phyloP scores from a whole-genome alignment of 1,140 invertebrate genomes.

The Anastatus disparis region DNA sequence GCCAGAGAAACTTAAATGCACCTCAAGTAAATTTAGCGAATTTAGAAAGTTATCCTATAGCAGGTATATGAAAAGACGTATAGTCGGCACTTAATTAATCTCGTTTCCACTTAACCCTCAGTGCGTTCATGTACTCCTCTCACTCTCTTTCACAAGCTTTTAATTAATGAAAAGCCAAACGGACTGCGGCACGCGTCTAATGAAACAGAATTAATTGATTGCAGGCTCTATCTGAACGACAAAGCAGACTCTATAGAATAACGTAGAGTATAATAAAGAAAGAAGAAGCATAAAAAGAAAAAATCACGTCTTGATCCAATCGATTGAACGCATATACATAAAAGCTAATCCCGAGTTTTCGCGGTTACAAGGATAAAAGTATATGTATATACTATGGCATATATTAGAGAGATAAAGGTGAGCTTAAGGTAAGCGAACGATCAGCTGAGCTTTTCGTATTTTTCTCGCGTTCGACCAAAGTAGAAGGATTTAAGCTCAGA shows the following conservation, averaged over 20 bases:
- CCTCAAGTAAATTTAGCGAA: background rate
- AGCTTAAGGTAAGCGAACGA: conserved; percentile 17
- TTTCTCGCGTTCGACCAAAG: background rate
- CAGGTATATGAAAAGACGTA: background rate
- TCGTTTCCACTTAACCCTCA: background rate
- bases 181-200: conserved; percentile 4
- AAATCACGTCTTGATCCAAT: background rate
- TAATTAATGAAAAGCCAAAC: conserved; percentile 18
- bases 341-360: conserved; percentile 4
- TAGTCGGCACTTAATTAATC: conserved; percentile 8
- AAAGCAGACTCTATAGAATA: background rate
- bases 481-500: too few species aligned
- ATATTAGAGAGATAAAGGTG: conserved; percentile 4
- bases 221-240: too few species aligned
- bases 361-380: background rate
- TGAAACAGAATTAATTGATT: conserved; percentile 26
- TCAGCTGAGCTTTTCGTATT: background rate
- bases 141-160: background rate
- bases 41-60: conserved; percentile 7
- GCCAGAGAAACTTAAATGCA: too few species aligned
- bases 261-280: background rate
- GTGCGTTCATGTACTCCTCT: background rate
- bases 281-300: background rate
- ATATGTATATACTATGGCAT: background rate
- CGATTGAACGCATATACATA: background rate